Evolutionary conservation across 37 sponge, comb jelly and placozoan genomes (phyloP), one percentile per base, ranked within the genome.

Genomic region (Aphrocallistes beatrix): DNA sequence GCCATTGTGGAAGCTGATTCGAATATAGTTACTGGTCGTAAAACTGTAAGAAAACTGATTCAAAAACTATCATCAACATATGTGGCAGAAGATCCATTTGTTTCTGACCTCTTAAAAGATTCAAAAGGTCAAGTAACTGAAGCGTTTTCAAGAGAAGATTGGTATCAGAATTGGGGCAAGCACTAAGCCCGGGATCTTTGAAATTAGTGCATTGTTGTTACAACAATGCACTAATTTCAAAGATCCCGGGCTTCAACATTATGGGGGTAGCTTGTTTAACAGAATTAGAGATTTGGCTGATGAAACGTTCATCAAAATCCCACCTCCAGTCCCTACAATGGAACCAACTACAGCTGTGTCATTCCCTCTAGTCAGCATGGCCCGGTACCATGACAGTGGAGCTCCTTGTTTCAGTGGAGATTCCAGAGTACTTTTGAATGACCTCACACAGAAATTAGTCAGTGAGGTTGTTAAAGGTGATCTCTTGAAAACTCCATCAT

Each of bases 221-320:
- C 81, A 75, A 19, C 81, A 75, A 36, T 37, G 81, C 81, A 75
- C 81, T 36, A 75, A 75, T 36, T 75, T 75, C 81, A 75, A 75
- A 36, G 81, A 75, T 36, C 36, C 81, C 81, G 36, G 81, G 13
- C 36, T 75, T 13, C 81, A 75, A 17, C 81, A 37, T 0, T 75
- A 75, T 36, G 81, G 81, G 0, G 81, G 81, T 13, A 9, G 36
- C 36, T 36, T 37, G 23, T 75, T 75, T 36, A 75, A 6, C 36
- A 75, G 36, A 0, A 36, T 75, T 13, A 34, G 36, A 10, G 81
- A 75, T 36, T 9, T 37, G 81, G 36, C 81, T 36, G 36, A 75
- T 36, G 36, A 34, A 0, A 36, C 36, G 81, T 75, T 75, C 28
- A 37, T 34, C 17, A 75, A 36, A 34, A 34, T 75, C 17, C 81